Evolutionary conservation across 2,113 vertebrate species (phyloP).

Genomic region (Marcusenius ussheri): DNA sequence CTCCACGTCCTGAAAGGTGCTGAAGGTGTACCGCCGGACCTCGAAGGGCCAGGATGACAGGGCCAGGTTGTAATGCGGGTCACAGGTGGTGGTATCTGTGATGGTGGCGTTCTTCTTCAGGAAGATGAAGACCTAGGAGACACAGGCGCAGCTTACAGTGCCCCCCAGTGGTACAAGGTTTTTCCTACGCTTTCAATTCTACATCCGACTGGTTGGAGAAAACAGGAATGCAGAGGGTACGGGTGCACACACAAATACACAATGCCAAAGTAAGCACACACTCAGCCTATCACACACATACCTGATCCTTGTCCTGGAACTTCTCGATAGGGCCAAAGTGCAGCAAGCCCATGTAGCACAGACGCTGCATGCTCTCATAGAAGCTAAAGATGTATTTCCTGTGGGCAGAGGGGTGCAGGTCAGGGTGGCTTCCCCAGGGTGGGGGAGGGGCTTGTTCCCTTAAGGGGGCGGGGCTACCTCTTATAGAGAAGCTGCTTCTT

Average conservation of each 20-base stretch:
- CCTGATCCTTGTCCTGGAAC: conserved; percentile 95
- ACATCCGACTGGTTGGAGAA: not conserved
- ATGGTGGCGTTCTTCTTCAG: conserved; percentile 74
- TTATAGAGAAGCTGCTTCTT: conserved; percentile 83
- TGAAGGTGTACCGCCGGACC: conserved; percentile 65
- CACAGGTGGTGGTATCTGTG: conserved; percentile 80
- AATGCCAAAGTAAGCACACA: not conserved
- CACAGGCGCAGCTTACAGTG: not conserved
- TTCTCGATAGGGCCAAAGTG: conserved; percentile 84
- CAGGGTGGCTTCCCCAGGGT: not conserved
- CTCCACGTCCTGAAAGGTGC: conserved; percentile 71
- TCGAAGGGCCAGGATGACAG: conserved; percentile 74
- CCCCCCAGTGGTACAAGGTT: not conserved
- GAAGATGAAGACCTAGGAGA: conserved; percentile 72
- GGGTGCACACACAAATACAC: not conserved
- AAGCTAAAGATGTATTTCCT: conserved; percentile 87
- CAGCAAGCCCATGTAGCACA: conserved; percentile 86
- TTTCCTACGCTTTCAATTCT: too few relatives aligned
- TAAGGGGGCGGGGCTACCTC: conserved; percentile 56
- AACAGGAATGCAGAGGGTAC: not conserved
- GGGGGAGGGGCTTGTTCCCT: not conserved
- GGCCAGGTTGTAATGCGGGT: conserved; percentile 89
- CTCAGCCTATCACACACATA: conserved; percentile 36
- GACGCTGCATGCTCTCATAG: conserved; percentile 76
- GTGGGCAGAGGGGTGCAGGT: conserved; percentile 17